These are phyloP conservation scores for Semaprochilodus insignis DNA, from an alignment of 2,797 vertebrate species.

Conservation along the genomic window DNA sequence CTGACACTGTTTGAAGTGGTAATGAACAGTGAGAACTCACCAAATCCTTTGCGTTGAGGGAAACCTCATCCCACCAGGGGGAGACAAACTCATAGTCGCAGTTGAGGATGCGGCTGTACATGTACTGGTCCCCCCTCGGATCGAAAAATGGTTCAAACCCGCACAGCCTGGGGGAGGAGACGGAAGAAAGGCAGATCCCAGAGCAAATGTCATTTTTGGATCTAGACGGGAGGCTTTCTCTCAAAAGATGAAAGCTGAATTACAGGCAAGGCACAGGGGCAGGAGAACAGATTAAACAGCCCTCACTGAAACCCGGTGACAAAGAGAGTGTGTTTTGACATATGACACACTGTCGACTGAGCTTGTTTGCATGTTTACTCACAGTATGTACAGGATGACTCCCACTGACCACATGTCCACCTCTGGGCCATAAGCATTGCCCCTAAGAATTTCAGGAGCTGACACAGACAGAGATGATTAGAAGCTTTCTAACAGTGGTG, in stretches of 20 bases:
- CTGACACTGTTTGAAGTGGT: neutral
- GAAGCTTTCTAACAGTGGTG: neutral
- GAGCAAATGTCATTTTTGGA: slow-evolving; percentile 40
- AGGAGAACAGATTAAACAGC: slow-evolving; percentile 9
- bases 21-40: slow-evolving; percentile 70
- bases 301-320: neutral
- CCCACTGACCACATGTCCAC: slow-evolving; percentile 94
- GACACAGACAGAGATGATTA: slow-evolving; percentile 53
- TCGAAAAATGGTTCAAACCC: slow-evolving; percentile 92
- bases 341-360: slow-evolving; percentile 13
- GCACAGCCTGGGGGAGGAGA: slow-evolving; percentile 78
- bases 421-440: slow-evolving; percentile 85
- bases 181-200: slow-evolving; percentile 26
- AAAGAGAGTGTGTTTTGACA: neutral
- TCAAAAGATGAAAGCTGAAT: neutral
- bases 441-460: slow-evolving; percentile 85
- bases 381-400: slow-evolving; percentile 92
- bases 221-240: slow-evolving; percentile 13
- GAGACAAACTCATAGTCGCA: slow-evolving; percentile 90
- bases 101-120: slow-evolving; percentile 89
- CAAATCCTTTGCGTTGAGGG: slow-evolving; percentile 90
- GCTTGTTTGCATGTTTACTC: slow-evolving; percentile 70
- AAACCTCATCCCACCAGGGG: slow-evolving; percentile 90
- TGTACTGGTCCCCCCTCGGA: slow-evolving; percentile 87
- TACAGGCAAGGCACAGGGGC: neutral